Evolutionary conservation across 2,797 vertebrate species (phyloP), one percentile per base, ranked within the genome.

Genomic region (Macropodus opercularis): DNA sequence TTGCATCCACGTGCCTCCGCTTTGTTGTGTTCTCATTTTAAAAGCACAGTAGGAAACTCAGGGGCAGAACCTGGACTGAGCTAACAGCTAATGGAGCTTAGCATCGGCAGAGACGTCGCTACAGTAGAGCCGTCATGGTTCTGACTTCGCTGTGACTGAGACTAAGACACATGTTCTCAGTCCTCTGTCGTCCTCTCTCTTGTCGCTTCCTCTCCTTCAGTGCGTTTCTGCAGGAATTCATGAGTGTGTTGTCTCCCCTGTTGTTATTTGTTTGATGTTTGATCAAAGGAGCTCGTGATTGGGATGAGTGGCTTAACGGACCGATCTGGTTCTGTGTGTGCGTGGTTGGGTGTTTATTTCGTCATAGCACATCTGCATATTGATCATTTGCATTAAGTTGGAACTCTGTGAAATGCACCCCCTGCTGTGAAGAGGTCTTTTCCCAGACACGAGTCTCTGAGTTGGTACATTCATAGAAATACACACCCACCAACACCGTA

Each of bases 221-320:
- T n/a, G n/a, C n/a, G n/a, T n/a, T n/a, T n/a, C n/a, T n/a, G n/a
- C n/a, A n/a, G n/a, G n/a, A n/a, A 57, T 53, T 8, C 53, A 72
- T 3, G 44, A 68, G 63, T 53, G 42, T 72, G 64, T 53, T 47
- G 36, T 69, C 56, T 71, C 59, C 27, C 53, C 72, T 60, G 75
- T 83, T 80, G 54, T 60, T 77, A 72, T 73, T 53, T 72, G 72
- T 84, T 83, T 86, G 85, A 85, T 85, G 84, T 84, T 50, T 72
- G 81, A 89, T 86, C 81, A 87, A 85, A 86, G 78, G 59, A 32
- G 48, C 27, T 46, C 66, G 71, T 64, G 32, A 57, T 56, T 48
- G 69, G 65, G 72, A 78, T 71, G 76, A 76, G 67, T 70, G 54
- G 57, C 65, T 70, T 79, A 82, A 80, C 36, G 75, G 63, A 70